Evolutionary conservation across 2,888 invertebrate genomes (phyloP), one percentile per base, ranked within the genome.

Genomic region (Oscheius sp.): DNA sequence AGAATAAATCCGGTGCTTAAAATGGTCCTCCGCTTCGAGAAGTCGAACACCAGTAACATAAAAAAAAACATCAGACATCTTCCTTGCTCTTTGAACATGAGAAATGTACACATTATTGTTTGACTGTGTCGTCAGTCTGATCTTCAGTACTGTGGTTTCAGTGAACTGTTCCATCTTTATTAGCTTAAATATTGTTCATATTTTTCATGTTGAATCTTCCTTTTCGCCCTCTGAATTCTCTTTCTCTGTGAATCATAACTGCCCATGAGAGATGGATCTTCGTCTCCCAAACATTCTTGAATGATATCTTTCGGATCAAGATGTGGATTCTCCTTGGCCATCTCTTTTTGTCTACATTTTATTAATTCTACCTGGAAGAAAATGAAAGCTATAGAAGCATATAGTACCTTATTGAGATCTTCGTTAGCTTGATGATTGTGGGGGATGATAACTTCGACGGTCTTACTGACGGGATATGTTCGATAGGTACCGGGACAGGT

Each of bases 281-380:
- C 36, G 14, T 36, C 36, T 36, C 20, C 12, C 17, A n/a, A 22
- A 47, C 47, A 20, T 17, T 47, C 47, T 24, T 24, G 17, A 24
- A 47, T 32, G 17, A 54, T 54, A 9, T 32, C 33, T 17, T 54
- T 54, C 20, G 33, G 33, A 33, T 54, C 24, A 20, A 54, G 33
- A 33, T 54, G 14, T 2, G 54, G 54, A 4, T 32, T 28, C 20
- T 54, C 54, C 33, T 54, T 54, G 54, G 54, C 54, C 54, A 54
- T 54, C 17, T 33, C 54, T 20, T 54, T 54, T 2, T 54, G 54
- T 6, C 22, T n/a, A 22, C 6, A 33, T 33, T 54, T 54, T n/a
- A 54, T 54, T 2, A 54, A 9, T 17, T 54, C 54, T 1, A 32
- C 20, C 54, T 54, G 20, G 36, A 41, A 41, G 20, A 36, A 36